phyloP scores from a whole-genome alignment of 2,888 invertebrate species.

The Thelaira solivaga region DNA sequence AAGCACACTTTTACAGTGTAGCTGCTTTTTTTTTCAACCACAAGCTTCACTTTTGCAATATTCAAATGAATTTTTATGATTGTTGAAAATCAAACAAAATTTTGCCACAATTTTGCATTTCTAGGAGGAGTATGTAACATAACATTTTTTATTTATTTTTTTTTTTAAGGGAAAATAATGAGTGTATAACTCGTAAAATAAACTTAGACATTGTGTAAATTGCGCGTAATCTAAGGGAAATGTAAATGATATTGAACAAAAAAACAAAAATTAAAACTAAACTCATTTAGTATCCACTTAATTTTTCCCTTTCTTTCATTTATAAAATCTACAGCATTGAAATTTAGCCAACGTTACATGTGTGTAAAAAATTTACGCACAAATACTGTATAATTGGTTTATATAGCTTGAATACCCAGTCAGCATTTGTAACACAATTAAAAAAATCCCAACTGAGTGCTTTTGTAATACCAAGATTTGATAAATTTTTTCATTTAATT shows the following conservation, averaged over 20 bases:
- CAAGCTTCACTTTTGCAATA: neutral
- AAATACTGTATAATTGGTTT: too few species aligned
- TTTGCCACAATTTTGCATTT: neutral
- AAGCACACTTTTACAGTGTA: slow-evolving; percentile 25
- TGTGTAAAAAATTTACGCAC: too few species aligned
- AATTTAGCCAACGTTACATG: neutral
- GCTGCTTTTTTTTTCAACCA: neutral
- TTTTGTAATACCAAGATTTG: too few species aligned
- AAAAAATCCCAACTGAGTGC: too few species aligned
- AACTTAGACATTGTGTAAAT: slow-evolving; percentile 3
- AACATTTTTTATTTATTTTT: too few species aligned
- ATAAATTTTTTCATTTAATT: too few species aligned
- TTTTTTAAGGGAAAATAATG: neutral
- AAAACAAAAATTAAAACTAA: neutral
- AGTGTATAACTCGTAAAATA: neutral
- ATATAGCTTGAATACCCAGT: too few species aligned
- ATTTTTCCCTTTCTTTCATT: neutral
- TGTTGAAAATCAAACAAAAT: slow-evolving; percentile 24
- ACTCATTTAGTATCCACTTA: slow-evolving; percentile 24
- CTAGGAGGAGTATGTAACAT: too few species aligned
- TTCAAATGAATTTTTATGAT: slow-evolving; percentile 13
- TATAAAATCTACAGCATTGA: neutral
- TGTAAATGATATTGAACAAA: slow-evolving; percentile 21
- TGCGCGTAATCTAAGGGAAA: neutral
- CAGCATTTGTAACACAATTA: too few species aligned